Evolutionary conservation across 2,888 invertebrate genomes (phyloP), one percentile per base, ranked within the genome.

Genomic region (Heliconius erato): DNA sequence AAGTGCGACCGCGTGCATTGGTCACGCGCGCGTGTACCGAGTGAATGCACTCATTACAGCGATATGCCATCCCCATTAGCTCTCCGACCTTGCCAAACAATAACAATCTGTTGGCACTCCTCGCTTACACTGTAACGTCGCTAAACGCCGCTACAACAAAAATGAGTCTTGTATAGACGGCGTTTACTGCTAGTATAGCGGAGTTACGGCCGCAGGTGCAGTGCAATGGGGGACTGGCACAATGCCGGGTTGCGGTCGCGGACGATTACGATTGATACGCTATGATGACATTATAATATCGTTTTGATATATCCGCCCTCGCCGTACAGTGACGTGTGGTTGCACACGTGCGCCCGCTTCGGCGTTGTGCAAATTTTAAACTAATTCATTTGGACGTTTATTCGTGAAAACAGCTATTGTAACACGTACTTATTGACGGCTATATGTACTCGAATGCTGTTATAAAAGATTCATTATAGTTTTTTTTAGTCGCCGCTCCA

Each of bases 231-330:
- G 40, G 65, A 23, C 54, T 16, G 74, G 68, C 67, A 44, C 80
- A 68, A 49, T 23, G 80, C 69, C 69, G 35, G 59, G 83, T 79
- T 85, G 92, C 92, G 92, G 91, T 91, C 90, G 90, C 91, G 89
- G 87, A 87, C 93, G 90, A 93, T 93, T 92, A 91, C 89, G 89
- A 91, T 92, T 91, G 93, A 93, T 91, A 89, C 92, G 93, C 90
- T 90, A 91, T 91, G 93, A 93, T 93, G 93, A 93, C 91, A 90
- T 92, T 92, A 93, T 92, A 91, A 92, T 93, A 90, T 89, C 89
- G 89, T 90, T 91, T 89, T 86, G 91, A 92, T 91, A 88, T 86
- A 90, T 89, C 90, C 87, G 86, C 82, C 81, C 80, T 82, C 71
- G 82, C 84, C 87, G 65, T 3, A n/a, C 59, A 59, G 59, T 59